Evolutionary conservation across 2,888 invertebrate species (phyloP).

Genomic region (Pycnomerus fuliginosus): DNA sequence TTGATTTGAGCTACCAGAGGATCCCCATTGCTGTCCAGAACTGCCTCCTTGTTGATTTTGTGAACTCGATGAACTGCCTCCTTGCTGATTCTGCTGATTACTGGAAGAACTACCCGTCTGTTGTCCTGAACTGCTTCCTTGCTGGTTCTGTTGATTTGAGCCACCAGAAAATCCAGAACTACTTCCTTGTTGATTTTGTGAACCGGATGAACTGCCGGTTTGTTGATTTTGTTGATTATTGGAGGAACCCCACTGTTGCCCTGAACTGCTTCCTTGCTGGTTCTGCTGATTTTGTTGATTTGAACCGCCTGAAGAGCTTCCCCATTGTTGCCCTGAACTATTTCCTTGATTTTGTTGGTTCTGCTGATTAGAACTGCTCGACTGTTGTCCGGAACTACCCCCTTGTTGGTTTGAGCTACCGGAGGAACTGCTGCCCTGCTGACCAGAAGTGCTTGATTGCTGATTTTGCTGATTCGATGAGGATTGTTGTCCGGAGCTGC

Average conservation of each 20-base stretch:
- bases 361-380: slow-evolving; percentile 18
- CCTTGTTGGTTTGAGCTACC: slow-evolving; percentile 19
- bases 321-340: not conserved
- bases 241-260: slow-evolving; percentile 13
- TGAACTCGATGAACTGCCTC: slow-evolving; percentile 1
- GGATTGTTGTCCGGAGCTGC: not conserved
- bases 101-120: not conserved
- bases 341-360: slow-evolving; percentile 11
- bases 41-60: slow-evolving; percentile 12
- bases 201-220: slow-evolving; percentile 13
- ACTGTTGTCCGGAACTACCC: not conserved
- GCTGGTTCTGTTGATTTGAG: slow-evolving; percentile 1
- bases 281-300: slow-evolving; percentile 10
- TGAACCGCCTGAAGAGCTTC: slow-evolving; percentile 8
- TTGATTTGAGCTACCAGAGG: no score
- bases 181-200: slow-evolving; percentile 25
- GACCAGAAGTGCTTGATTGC: slow-evolving; percentile 3
- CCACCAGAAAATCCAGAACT: slow-evolving; percentile 1
- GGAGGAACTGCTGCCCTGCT: slow-evolving; percentile 9
- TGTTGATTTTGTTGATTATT: slow-evolving; percentile 16
- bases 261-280: slow-evolving; percentile 10
- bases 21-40: slow-evolving; percentile 10
- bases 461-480: slow-evolving; percentile 16
- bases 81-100: slow-evolving; percentile 10
- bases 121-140: slow-evolving; percentile 4